Evolutionary conservation across 2,888 invertebrate genomes (phyloP).

Genomic region (Chrysina gloriosa): DNA sequence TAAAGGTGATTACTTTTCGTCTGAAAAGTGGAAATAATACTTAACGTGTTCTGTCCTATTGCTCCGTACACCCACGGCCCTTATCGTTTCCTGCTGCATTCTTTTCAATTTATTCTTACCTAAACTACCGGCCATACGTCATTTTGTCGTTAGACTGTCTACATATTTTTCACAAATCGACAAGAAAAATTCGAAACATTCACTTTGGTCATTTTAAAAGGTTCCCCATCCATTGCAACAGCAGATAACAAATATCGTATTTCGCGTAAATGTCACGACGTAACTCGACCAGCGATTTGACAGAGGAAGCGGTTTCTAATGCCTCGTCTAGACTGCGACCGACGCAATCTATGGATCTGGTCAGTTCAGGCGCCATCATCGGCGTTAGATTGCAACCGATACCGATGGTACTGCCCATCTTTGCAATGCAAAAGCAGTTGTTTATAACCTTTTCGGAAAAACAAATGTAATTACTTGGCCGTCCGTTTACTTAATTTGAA

Average conservation of each 20-base stretch:
- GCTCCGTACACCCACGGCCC: background rate
- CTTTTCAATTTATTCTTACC: background rate
- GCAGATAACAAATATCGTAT: conserved; percentile 39
- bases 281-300: conserved; percentile 39
- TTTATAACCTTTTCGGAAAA: background rate
- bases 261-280: conserved; percentile 42
- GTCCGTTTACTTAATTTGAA: too few relatives aligned
- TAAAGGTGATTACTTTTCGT: too few relatives aligned
- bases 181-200: conserved; percentile 2
- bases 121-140: background rate
- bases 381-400: conserved; percentile 51
- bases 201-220: conserved; percentile 20
- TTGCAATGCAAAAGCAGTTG: background rate
- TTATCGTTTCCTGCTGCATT: background rate
- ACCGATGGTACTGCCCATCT: conserved; percentile 31
- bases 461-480: too few relatives aligned
- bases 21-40: too few relatives aligned
- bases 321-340: conserved; percentile 52
- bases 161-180: conserved; percentile 12
- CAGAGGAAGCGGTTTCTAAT: conserved; percentile 41
- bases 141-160: background rate
- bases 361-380: conserved; percentile 51
- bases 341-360: conserved; percentile 52
- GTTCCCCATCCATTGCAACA: too few relatives aligned
- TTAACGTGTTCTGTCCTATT: too few relatives aligned